A percentile compares a stretch with the other conserved stretches of the same genome.
These are phyloP conservation scores for Gasterosteus nipponicus DNA, from an alignment of 2,113 vertebrate genomes.

Conservation along the genomic window DNA sequence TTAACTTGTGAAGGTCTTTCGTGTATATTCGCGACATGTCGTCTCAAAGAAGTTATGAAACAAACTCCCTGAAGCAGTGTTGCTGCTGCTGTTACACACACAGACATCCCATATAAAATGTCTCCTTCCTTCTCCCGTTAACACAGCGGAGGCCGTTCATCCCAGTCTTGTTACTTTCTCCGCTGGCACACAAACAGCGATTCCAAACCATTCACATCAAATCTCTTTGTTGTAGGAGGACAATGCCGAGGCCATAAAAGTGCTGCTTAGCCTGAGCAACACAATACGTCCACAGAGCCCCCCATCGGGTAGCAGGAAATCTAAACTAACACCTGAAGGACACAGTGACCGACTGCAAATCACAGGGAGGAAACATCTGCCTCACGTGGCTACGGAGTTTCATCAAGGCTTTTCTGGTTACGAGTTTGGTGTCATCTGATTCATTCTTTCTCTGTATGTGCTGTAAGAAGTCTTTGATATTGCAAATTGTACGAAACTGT, in stretches of 20 bases:
- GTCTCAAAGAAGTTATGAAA: not conserved
- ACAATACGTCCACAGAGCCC: conserved; percentile 45
- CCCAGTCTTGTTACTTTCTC: conserved; percentile 11
- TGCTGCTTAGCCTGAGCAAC: conserved; percentile 29
- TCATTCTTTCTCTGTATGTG: conserved; percentile 26
- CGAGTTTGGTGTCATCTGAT: conserved; percentile 54
- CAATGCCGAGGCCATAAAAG: conserved; percentile 58
- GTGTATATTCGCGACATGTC: not conserved
- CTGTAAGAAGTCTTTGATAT: conserved; percentile 2
- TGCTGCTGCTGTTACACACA: not conserved
- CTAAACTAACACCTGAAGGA: conserved; percentile 58
- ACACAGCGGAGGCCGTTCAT: conserved; percentile 1
- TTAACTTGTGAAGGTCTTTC: not conserved
- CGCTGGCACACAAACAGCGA: conserved; percentile 29
- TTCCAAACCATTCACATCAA: conserved; percentile 33
- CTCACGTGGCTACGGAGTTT: conserved; percentile 63
- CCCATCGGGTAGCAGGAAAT: conserved; percentile 60
- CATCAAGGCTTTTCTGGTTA: conserved; percentile 44
- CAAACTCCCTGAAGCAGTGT: not conserved
- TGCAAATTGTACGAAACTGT: conserved; percentile 13
- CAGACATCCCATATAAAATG: not conserved
- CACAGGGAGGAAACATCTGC: conserved; percentile 68
- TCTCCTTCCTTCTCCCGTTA: not conserved
- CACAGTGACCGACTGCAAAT: conserved; percentile 67
- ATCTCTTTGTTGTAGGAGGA: conserved; percentile 54